Evolutionary conservation across 2,888 invertebrate species (phyloP), one percentile per base, ranked within the genome.

Genomic region (Marasmarcha lunaedactyla): DNA sequence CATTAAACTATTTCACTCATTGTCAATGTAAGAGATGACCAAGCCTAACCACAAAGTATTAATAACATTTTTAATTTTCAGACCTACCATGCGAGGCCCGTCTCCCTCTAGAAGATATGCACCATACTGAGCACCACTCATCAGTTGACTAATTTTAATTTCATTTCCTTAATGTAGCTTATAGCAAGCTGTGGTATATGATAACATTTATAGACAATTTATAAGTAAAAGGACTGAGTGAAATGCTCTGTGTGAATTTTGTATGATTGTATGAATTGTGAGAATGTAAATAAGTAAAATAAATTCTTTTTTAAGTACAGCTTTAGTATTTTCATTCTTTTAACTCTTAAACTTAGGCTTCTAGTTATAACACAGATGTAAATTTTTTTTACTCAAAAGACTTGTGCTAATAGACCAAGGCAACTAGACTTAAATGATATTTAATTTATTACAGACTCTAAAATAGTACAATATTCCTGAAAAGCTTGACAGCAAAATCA

Each of bases 81-180:
- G 90, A 79, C 89, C 90, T 50, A 88, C 89, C 46, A 88, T 92
- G 86, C 89, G 93, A 55, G 92, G 93, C 59, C 90, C 92, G 35
- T 93, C 93, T 43, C 93, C 93, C 45, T 89, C 93, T 52, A 89
- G 93, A 76, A 89, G 93, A 78, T 94, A 92, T 79, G 92, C 93
- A 70, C 93, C 93, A 51, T 93, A 93, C 84, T 93, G 20, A 20
- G 20, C 7, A 20, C 20, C 4, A 7, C 20, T 20, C 7, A 20
- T 5, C 7, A 7, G 20, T 20, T 20, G 7, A 20, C 20, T 20
- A 20, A 20, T 20, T 20, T 20, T 20, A 20, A 20, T 20, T 20
- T 20, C n/a, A 20, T 7, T 7, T 20, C 20, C 7, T 5, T 20
- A 3, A 35, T 33, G 35, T 41, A 41, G 42, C 46, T 42, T 43